Percentiles rank a stretch among this genome's conserved stretches.
These are phyloP conservation scores for Chauna torquata DNA, from an alignment of 2,113 vertebrate species.

Conservation along the genomic window DNA sequence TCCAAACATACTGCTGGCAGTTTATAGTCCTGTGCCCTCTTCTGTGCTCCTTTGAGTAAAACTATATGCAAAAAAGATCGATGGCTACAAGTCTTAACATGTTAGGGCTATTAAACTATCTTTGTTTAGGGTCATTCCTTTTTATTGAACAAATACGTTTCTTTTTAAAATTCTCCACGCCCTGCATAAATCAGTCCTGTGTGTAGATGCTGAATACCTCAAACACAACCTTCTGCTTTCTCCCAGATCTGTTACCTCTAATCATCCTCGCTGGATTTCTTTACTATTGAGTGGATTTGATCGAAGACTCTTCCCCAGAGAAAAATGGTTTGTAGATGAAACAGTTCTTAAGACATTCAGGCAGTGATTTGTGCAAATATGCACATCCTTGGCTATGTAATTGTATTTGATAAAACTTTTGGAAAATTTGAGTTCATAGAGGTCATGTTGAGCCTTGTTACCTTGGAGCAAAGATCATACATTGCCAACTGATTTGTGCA, in stretches of 20 bases:
- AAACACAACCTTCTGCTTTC: conserved; percentile 2
- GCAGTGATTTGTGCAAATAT: not conserved
- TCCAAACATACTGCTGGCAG: not conserved
- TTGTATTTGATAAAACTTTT: not conserved
- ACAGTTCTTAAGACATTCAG: not conserved
- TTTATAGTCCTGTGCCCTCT: not conserved
- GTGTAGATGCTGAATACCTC: not conserved
- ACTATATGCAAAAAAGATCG: not conserved
- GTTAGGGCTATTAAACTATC: not conserved
- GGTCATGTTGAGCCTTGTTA: not conserved
- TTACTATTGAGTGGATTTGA: not conserved
- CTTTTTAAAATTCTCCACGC: not conserved
- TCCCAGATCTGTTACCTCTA: not conserved
- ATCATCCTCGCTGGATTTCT: not conserved
- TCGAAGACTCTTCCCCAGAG: not conserved
- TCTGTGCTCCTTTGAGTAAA: not conserved
- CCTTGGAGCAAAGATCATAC: not conserved
- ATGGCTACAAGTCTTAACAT: not conserved
- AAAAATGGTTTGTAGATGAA: not conserved
- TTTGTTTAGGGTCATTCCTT: not conserved
- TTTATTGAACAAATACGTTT: not conserved
- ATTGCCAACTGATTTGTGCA: not conserved
- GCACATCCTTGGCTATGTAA: not conserved
- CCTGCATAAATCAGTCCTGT: not conserved
- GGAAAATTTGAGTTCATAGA: not conserved